Conservation (phyloP, 2,888 invertebrate species). For the Sipha maydis region DNA sequence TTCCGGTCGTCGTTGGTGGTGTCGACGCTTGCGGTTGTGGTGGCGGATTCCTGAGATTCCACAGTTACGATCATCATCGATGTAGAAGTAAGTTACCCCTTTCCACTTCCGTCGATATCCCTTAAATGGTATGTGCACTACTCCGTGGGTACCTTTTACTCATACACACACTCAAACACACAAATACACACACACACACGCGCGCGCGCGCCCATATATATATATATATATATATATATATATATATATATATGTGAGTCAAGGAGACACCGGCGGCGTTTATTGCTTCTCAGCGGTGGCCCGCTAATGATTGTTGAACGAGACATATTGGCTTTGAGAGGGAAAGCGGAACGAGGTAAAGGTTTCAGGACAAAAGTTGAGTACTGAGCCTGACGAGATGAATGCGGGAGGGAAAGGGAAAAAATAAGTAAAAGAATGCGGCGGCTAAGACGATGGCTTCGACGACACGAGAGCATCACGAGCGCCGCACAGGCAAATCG, state of each 20-base stretch:
- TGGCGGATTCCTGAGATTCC: conserved; percentile 50
- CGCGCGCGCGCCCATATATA: not conserved
- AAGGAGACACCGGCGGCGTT: conserved; percentile 4
- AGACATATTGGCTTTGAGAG: conserved; percentile 45
- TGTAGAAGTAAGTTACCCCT: conserved; percentile 23
- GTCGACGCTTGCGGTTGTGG: not conserved
- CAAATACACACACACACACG: not conserved
- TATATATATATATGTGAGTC: conserved; percentile 12
- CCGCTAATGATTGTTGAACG: conserved; percentile 57
- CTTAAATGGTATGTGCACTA: conserved; percentile 46
- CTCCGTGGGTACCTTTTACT: conserved; percentile 34
- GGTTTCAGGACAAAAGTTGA: not conserved
- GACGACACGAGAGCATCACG: not conserved
- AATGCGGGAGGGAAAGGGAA: not conserved
- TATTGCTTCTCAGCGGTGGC: conserved; percentile 50
- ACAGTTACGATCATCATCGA: conserved; percentile 34
- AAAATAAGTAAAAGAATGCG: conserved; percentile 56
- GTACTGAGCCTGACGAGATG: not conserved
- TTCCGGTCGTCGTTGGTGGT: conserved; percentile 33
- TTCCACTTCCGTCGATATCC: conserved; percentile 5
- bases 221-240: not conserved
- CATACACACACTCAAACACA: not conserved
- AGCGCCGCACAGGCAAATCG: conserved; percentile 6
- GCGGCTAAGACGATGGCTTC: not conserved
- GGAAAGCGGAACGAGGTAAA: not conserved